Base-by-base conservation (phyloP, 1,140 invertebrate species). In the Trachelipus rathkii region DNA sequence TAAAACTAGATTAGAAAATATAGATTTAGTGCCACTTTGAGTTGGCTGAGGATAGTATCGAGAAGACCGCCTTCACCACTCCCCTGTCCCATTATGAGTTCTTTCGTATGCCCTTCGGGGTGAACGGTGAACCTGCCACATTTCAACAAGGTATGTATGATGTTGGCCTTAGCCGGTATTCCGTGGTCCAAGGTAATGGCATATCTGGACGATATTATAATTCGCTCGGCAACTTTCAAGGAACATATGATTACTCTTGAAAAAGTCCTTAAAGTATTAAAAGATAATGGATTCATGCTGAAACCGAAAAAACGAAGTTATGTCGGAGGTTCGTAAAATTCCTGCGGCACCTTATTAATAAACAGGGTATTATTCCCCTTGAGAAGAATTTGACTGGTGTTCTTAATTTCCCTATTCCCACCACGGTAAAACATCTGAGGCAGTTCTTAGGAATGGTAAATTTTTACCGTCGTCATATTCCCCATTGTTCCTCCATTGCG, bases 61-160 rank as follows among this genome's bases (percentile, higher is more conserved):
- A 33, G 33, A 33, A 33, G 33, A 33, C 33, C 2, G 33, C 33
- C 33, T 33, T 33, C 6, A 3, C 33, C 33, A 33, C 33, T 33
- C 1, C 33, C 6, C 33, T 33, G 33, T 33, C 33, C 6, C 33
- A 33, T 33, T 33, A 33, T 33, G 33, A 33, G 6, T 33, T 33
- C 33, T 6, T 33, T 33, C 6, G 33, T 33, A 33, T 33, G 33
- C 33, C 33, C 1, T 33, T 33, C 6, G 33, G 33, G 1, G 33
- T 33, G 1, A 33, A 33, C 1, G 33, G 33, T 3, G 33, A 6
- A 33, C 33, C 33, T 3, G 33, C 68, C 24, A 79, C 60, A 72
- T 74, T 33, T 45, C 79, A 79, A 70, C 23, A 75, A 71, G 72
- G 79, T 70, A 50, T 77, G 79, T 70, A 50, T 77, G 50, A 44